A percentile compares a stretch with the other conserved stretches of the same genome.
Evolutionary conservation across 2,888 invertebrate genomes (phyloP).

Genomic region (Cosmopolites sordidus): DNA sequence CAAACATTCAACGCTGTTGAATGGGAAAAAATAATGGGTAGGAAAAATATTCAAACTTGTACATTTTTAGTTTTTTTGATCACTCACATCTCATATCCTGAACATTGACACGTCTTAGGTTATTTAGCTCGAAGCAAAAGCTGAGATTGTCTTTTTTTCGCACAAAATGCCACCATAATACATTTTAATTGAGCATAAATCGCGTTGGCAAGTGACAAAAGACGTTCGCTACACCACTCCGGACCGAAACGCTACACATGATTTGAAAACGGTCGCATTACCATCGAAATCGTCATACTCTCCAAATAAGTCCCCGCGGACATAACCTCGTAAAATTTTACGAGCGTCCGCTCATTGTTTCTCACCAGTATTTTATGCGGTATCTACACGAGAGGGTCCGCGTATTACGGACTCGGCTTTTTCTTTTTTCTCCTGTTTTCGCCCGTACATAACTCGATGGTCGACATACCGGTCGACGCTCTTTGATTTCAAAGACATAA

Average conservation of each 20-base stretch:
- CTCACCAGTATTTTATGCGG: conserved; percentile 42
- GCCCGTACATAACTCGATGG: neutral
- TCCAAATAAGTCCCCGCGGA: conserved; percentile 31
- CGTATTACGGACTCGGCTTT: conserved; percentile 1
- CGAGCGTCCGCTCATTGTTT: conserved; percentile 39
- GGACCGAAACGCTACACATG: neutral
- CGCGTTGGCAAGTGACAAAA: too few relatives aligned
- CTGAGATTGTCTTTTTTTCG: too few relatives aligned
- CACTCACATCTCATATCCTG: too few relatives aligned
- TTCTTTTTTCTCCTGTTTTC: conserved; percentile 4
- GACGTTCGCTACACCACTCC: too few relatives aligned
- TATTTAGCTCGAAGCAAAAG: too few relatives aligned
- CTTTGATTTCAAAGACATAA: conserved; percentile 26
- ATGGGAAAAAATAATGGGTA: too few relatives aligned
- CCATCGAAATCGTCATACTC: conserved; percentile 20
- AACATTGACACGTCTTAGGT: too few relatives aligned
- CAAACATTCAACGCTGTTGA: too few relatives aligned
- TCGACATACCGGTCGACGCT: conserved; percentile 15
- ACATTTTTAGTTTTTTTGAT: too few relatives aligned
- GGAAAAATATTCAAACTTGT: too few relatives aligned
- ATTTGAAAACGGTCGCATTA: conserved; percentile 22
- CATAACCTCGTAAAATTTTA: conserved; percentile 43
- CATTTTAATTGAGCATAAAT: too few relatives aligned
- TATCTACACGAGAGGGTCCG: conserved; percentile 34
- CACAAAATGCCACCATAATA: too few relatives aligned